Conservation (phyloP, 2,888 invertebrate genomes). For the Dioctria linearis region DNA sequence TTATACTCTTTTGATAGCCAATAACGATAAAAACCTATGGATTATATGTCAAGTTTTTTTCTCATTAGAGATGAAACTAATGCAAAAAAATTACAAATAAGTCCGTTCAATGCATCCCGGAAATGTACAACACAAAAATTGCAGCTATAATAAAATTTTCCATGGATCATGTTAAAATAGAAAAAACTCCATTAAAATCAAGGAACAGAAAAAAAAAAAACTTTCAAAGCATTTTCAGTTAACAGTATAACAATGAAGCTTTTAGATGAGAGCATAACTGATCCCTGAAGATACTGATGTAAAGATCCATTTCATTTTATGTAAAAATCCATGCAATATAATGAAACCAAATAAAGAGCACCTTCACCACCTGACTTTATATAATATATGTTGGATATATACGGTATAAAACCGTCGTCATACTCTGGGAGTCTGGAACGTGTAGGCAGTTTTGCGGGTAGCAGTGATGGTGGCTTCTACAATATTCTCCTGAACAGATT, state of each 20-base stretch:
- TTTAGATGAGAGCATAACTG: conserved; percentile 6
- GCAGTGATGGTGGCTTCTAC: neutral
- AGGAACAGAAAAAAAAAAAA: neutral
- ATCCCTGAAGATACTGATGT: neutral
- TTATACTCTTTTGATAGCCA: no score
- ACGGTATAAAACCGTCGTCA: neutral
- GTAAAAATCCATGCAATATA: conserved; percentile 1
- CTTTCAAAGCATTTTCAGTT: conserved; percentile 16
- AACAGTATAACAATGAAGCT: conserved; percentile 29
- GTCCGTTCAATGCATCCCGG: neutral
- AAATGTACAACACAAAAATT: neutral
- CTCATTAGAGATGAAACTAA: no score
- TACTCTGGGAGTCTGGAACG: neutral
- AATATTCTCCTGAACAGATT: conserved; percentile 8
- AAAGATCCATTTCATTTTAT: conserved; percentile 1
- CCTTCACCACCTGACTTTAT: neutral
- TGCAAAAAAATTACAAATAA: no score
- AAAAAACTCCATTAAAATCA: neutral
- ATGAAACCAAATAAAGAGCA: neutral
- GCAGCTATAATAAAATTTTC: neutral
- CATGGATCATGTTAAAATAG: neutral
- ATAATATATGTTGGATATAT: neutral
- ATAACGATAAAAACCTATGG: no score
- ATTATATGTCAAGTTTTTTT: no score
- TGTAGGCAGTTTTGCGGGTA: neutral